These are phyloP conservation scores for Salvelinus alpinus DNA, from an alignment of 2,113 vertebrate species.

Conservation along the genomic window DNA sequence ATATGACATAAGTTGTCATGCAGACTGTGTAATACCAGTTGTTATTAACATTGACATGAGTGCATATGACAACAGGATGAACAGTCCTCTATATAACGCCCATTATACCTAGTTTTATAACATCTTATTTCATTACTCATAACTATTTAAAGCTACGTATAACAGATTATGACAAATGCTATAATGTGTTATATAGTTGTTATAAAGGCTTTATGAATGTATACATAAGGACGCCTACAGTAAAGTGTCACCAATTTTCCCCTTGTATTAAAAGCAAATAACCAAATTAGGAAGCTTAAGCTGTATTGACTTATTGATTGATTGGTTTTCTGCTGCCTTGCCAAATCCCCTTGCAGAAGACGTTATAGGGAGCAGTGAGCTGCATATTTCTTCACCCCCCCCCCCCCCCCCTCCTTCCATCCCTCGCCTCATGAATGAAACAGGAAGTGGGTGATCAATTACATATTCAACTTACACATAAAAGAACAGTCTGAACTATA, in stretches of 20 bases:
- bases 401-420: neutral
- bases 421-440: neutral
- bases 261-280: conserved; percentile 11
- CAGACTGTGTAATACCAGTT: too few relatives aligned
- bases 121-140: too few relatives aligned
- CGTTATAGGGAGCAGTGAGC: neutral
- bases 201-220: neutral
- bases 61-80: too few relatives aligned
- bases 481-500: neutral
- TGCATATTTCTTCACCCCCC: neutral
- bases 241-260: conserved; percentile 22
- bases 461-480: neutral
- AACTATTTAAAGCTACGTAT: too few relatives aligned
- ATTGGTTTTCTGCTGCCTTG: conserved; percentile 13
- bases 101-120: too few relatives aligned
- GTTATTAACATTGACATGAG: too few relatives aligned
- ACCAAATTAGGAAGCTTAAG: conserved; percentile 37
- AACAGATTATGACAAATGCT: too few relatives aligned
- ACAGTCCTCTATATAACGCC: too few relatives aligned
- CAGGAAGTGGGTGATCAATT: conserved; percentile 1
- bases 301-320: conserved; percentile 22
- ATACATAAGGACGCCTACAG: conserved; percentile 25
- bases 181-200: too few relatives aligned
- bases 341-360: conserved; percentile 1
- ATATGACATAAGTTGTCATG: too few relatives aligned